Base-by-base conservation (phyloP, 2,113 vertebrate genomes). In the Eudyptes chrysolophus region DNA sequence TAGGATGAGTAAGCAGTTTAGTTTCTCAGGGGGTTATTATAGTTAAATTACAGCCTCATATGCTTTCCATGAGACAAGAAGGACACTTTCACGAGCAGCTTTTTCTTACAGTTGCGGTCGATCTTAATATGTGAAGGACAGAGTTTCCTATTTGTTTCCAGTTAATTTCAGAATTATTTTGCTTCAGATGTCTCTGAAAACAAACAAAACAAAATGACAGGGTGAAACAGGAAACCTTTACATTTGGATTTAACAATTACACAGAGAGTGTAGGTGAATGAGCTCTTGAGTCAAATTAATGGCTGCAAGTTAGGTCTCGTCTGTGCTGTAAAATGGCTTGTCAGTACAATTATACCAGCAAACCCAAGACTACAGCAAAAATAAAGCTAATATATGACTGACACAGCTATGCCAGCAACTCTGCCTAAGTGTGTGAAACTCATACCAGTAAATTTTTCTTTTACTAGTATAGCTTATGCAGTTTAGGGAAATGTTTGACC, bases 131-230 rank as follows among this genome's bases (percentile, higher is more conserved):
- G n/a, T 21, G n/a, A 93, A 94, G 61, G 87, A 85, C 58, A 66
- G 18, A 79, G 68, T 22, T 91, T 69, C 57, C 71, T 78, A 55
- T 36, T 95, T 74, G 19, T 32, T 79, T 96, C 84, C 90, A 40
- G 14, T 69, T 90, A 85, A 90, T 90, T 94, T 92, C 90, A 55
- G 92, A 75, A 77, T 93, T 96, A 74, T 95, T 96, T 94, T 93
- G 51, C 95, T 98, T 97, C 95, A 95, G 75, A 92, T 72, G 79
- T 96, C 97, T 96, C 98, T 98, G 74, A 75, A 97, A 97, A 81
- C 60, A 93, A 97, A 95, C 38, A 87, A 97, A 94, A 65, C 54
- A 92, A 77, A 90, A 79, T 20, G 52, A 89, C 48, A 89, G 29
- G 9, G 30, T 95, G 52, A 95, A 92, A 84, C 0, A 0, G 48